Percentiles rank a stretch among this genome's conserved stretches.
Conservation (phyloP, 1,140 invertebrate genomes). For the Calosoma granatense region DNA sequence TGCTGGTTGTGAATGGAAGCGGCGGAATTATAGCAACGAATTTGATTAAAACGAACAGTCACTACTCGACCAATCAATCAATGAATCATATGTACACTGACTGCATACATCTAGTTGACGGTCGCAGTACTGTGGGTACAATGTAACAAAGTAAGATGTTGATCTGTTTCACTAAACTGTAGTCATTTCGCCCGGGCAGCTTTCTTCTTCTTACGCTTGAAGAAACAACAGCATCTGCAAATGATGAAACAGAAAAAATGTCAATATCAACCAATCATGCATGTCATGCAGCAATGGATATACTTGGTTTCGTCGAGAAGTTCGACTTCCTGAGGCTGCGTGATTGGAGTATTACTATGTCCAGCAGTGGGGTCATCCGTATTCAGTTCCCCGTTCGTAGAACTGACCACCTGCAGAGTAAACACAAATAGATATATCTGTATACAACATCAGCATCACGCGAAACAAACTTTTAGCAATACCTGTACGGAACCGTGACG, state of each 20-base stretch:
- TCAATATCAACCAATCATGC: not conserved
- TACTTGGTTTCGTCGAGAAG: conserved; percentile 88
- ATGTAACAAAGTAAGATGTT: conserved; percentile 33
- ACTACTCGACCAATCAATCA: not conserved
- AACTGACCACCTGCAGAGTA: conserved; percentile 83
- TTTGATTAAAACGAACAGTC: conserved; percentile 21
- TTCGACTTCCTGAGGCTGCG: conserved; percentile 84
- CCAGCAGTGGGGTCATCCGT: conserved; percentile 91
- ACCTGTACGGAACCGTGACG: conserved; percentile 91
- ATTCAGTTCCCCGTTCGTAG: conserved; percentile 90
- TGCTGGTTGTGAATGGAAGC: not conserved
- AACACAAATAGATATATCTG: too few species aligned
- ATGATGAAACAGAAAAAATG: conserved; percentile 36
- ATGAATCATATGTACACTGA: not conserved
- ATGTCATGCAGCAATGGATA: conserved; percentile 35
- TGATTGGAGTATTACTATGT: conserved; percentile 93
- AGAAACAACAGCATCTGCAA: conserved; percentile 93
- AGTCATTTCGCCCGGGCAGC: conserved; percentile 72
- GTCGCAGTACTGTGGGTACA: conserved; percentile 36
- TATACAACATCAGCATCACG: too few species aligned
- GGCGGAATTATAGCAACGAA: conserved; percentile 32
- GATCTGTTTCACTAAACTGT: conserved; percentile 37
- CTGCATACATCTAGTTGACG: conserved; percentile 27
- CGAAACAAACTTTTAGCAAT: too few species aligned
- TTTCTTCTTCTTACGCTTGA: conserved; percentile 96